Evolutionary conservation across 1,140 invertebrate species (phyloP).

Genomic region (Drosophila serrata): DNA sequence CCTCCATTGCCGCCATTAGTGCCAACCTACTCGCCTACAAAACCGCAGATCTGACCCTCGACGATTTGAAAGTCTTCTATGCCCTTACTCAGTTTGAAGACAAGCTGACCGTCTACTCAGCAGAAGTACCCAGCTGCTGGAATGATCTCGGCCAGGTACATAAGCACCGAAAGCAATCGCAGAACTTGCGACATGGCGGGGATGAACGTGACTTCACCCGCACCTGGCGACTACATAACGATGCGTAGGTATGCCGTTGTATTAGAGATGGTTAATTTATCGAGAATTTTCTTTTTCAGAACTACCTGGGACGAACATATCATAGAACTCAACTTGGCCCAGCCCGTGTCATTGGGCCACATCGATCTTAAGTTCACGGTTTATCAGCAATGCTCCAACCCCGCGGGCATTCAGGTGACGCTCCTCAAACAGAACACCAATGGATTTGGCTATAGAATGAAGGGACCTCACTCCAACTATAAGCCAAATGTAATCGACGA

Average conservation of each 20-base stretch:
- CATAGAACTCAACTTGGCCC: conserved; percentile 94
- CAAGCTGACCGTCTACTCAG: conserved; percentile 89
- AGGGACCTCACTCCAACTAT: conserved; percentile 70
- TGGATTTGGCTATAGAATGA: conserved; percentile 88
- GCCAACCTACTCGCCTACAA: conserved; percentile 87
- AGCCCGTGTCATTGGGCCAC: conserved; percentile 91
- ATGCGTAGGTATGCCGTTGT: conserved; percentile 87
- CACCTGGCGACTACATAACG: conserved; percentile 94
- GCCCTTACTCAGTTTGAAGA: conserved; percentile 89
- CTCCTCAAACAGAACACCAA: conserved; percentile 93
- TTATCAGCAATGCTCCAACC: conserved; percentile 89
- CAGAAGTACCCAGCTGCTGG: conserved; percentile 97
- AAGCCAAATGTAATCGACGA: conserved; percentile 86
- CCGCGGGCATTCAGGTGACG: conserved; percentile 91
- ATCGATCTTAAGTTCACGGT: conserved; percentile 95
- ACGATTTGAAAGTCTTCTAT: conserved; percentile 87
- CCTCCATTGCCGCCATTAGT: conserved; percentile 51
- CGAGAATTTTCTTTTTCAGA: conserved; percentile 71
- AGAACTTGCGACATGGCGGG: conserved; percentile 91
- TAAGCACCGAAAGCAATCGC: conserved; percentile 93
- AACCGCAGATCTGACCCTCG: conserved; percentile 86
- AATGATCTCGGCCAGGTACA: conserved; percentile 95
- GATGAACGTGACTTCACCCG: conserved; percentile 93
- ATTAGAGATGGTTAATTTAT: too few species aligned
- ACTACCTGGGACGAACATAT: conserved; percentile 96